These are phyloP conservation scores for Hafferia zeledoni DNA, from an alignment of 2,797 vertebrate genomes.

Conservation along the genomic window DNA sequence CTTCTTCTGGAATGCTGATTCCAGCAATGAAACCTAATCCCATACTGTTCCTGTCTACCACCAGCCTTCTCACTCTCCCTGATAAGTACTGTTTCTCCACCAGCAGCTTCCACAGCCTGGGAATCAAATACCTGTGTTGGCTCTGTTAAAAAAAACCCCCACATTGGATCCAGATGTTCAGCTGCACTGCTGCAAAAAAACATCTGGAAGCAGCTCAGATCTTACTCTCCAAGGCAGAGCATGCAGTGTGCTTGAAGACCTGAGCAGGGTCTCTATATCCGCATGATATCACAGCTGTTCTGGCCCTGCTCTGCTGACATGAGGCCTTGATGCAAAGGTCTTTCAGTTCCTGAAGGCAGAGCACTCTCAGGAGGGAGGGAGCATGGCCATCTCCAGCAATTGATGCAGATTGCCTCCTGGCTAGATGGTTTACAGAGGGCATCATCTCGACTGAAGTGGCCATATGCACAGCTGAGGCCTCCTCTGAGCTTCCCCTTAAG, in stretches of 20 bases:
- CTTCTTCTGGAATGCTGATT: background rate
- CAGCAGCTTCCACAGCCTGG: background rate
- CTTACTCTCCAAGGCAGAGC: background rate
- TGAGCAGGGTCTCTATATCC: background rate
- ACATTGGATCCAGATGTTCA: background rate
- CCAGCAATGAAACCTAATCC: background rate
- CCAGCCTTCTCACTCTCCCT: background rate
- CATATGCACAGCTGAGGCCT: background rate
- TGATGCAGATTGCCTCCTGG: background rate
- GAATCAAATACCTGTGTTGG: background rate
- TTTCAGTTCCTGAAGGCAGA: background rate
- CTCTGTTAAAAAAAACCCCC: background rate
- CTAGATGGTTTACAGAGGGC: background rate
- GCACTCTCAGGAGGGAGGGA: background rate
- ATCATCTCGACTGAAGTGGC: background rate
- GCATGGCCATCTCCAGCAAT: background rate
- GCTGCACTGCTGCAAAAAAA: background rate
- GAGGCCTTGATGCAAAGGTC: background rate
- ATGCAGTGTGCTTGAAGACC: background rate
- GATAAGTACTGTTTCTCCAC: background rate
- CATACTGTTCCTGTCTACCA: background rate
- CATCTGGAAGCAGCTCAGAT: background rate
- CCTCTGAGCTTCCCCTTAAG: background rate
- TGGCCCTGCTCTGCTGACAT: rapidly evolving
- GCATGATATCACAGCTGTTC: rapidly evolving